Conservation (phyloP, 1,140 invertebrate species). For the Leguminivora glycinivorella region DNA sequence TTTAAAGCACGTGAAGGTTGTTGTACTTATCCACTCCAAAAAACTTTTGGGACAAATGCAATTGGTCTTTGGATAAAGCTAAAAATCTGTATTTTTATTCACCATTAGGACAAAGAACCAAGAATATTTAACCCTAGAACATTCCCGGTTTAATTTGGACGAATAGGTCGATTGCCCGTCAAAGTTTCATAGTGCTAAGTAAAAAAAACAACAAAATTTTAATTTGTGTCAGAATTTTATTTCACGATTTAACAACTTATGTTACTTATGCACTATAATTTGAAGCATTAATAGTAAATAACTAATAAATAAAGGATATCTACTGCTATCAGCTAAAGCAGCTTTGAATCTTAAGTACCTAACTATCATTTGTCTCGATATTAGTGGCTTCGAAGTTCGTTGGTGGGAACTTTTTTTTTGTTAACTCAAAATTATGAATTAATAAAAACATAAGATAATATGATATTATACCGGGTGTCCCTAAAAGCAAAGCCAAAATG, state of each 20-base stretch:
- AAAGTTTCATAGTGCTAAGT: too few species aligned
- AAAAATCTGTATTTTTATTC: too few species aligned
- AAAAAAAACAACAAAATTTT: not conserved
- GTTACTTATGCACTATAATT: not conserved
- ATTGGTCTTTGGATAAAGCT: too few species aligned
- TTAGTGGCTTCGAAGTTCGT: not conserved
- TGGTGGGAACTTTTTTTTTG: not conserved
- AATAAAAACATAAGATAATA: not conserved
- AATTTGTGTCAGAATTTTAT: not conserved
- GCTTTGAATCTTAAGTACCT: not conserved
- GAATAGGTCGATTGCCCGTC: too few species aligned
- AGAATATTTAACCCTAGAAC: too few species aligned
- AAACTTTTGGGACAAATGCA: too few species aligned
- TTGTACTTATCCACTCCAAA: too few species aligned
- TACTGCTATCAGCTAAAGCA: constrained; percentile 16
- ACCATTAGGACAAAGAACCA: too few species aligned
- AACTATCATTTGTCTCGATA: not conserved
- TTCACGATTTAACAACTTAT: constrained; percentile 1
- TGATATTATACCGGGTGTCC: too few species aligned
- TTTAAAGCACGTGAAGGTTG: too few species aligned
- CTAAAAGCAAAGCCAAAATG: too few species aligned
- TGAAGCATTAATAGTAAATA: not conserved
- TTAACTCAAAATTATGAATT: not conserved
- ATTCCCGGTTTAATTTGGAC: too few species aligned
- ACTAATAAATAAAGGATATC: not conserved